These are phyloP conservation scores for Diceros bicornis DNA, from an alignment of 2,797 vertebrate species.

Conservation along the genomic window DNA sequence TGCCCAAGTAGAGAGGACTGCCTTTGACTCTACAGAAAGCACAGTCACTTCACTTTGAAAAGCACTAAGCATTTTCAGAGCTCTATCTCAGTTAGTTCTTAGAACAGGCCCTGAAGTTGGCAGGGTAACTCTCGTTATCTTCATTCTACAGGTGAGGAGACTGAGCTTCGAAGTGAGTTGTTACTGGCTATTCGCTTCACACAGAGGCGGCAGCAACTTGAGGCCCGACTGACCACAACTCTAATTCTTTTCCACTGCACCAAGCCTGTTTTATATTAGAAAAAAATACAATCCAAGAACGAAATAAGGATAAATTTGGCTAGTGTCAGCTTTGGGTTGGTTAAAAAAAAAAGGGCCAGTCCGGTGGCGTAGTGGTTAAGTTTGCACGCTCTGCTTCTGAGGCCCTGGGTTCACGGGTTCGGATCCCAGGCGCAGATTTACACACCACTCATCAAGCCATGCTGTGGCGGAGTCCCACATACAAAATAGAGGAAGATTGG, in stretches of 20 bases:
- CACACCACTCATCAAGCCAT: too few relatives aligned
- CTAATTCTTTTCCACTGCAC: constrained; percentile 43
- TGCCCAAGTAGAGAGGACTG: background rate
- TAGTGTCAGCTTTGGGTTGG: constrained; percentile 22
- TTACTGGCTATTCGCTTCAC: constrained; percentile 53
- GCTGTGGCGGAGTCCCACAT: too few relatives aligned
- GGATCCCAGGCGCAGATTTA: too few relatives aligned
- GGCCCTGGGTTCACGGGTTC: too few relatives aligned
- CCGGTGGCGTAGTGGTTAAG: too few relatives aligned
- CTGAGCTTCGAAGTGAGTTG: constrained; percentile 35
- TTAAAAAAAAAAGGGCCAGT: background rate
- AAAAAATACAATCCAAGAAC: background rate
- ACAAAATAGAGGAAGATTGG: too few relatives aligned
- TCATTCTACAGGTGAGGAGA: background rate
- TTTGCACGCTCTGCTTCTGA: too few relatives aligned
- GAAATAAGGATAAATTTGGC: constrained; percentile 34
- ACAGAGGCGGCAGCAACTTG: background rate
- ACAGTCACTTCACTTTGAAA: background rate
- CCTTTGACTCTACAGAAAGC: background rate
- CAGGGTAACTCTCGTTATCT: background rate
- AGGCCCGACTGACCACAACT: background rate
- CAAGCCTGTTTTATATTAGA: constrained; percentile 45
- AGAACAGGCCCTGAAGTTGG: background rate
- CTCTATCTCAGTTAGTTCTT: constrained; percentile 1
- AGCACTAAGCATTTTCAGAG: background rate